These are phyloP conservation scores for Sporophila hypoxantha DNA, from an alignment of 2,113 vertebrate genomes.

Conservation along the genomic window DNA sequence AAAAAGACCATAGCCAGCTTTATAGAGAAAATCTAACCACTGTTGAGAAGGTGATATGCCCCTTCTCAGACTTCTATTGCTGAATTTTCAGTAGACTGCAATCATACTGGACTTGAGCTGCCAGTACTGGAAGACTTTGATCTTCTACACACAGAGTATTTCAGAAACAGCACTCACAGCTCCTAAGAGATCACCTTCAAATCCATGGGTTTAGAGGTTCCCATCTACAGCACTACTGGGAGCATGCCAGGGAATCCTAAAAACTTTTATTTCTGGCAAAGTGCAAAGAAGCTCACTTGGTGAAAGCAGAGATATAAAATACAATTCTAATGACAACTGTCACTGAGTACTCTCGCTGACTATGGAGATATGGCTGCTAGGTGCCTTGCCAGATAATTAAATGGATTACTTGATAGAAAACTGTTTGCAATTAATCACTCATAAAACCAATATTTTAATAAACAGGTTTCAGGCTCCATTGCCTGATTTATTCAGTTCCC, in stretches of 20 bases:
- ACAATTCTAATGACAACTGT: not conserved
- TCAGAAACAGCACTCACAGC: not conserved
- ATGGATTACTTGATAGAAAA: conserved; percentile 7
- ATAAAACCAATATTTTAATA: not conserved
- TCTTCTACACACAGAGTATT: not conserved
- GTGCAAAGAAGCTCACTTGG: not conserved
- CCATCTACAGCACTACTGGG: not conserved
- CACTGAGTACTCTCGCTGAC: not conserved
- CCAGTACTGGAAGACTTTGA: not conserved
- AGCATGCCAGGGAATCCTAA: not conserved
- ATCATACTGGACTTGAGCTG: not conserved
- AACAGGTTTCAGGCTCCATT: not conserved
- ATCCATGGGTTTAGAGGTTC: not conserved
- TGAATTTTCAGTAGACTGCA: not conserved
- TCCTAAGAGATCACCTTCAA: not conserved
- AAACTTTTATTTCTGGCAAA: not conserved
- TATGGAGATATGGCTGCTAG: not conserved
- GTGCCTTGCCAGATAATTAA: conserved; percentile 7
- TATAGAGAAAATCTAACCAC: not conserved
- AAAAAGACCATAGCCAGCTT: not conserved
- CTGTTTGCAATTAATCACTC: not conserved
- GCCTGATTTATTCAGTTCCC: not conserved
- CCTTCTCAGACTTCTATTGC: not conserved
- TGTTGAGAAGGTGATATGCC: not conserved
- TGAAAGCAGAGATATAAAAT: not conserved